Percentiles rank a stretch among this genome's conserved stretches.
These are phyloP conservation scores for Rhipidura dahli DNA, from an alignment of 2,113 vertebrate genomes.

Conservation along the genomic window DNA sequence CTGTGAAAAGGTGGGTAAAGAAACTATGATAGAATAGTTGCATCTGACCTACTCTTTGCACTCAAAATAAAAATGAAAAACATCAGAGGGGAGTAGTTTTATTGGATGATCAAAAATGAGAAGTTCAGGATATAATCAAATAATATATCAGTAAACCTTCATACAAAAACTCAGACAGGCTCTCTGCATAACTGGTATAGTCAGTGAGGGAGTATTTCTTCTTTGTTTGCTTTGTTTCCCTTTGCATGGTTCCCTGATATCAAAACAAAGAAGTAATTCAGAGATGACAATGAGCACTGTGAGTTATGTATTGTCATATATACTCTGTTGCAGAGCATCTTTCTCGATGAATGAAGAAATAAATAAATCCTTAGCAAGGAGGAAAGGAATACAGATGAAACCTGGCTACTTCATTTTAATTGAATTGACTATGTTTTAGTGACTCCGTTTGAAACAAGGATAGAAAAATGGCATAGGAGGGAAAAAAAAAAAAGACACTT, in stretches of 20 bases:
- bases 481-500: neutral
- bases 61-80: neutral
- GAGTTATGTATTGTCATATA: neutral
- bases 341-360: neutral
- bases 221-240: neutral
- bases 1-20: neutral
- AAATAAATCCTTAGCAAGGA: neutral
- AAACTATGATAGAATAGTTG: neutral
- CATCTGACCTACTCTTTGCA: neutral
- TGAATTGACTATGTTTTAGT: neutral
- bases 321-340: neutral
- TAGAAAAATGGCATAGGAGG: neutral
- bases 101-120: neutral
- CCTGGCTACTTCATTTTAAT: neutral
- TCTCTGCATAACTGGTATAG: neutral
- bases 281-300: neutral
- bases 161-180: neutral
- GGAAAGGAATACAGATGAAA: neutral
- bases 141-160: neutral
- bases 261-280: constrained; percentile 6
- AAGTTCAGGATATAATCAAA: neutral
- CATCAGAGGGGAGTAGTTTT: neutral
- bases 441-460: neutral
- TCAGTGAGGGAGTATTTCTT: neutral
- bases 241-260: neutral